phyloP scores from a whole-genome alignment of 2,113 vertebrate genomes.

The Pelusios castaneus region DNA sequence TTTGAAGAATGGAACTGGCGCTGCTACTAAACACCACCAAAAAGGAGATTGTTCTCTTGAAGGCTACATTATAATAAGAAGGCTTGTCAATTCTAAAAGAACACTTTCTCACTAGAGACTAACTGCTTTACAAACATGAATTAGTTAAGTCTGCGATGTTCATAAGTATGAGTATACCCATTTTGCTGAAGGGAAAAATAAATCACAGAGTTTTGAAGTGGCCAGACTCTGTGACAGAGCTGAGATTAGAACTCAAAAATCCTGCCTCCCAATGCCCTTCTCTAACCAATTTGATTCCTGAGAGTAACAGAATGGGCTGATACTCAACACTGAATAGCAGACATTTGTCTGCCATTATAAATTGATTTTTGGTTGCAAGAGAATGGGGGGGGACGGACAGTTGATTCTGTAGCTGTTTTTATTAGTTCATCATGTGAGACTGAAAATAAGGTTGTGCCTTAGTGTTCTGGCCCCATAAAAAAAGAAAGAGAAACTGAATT shows the following conservation, averaged over 20 bases:
- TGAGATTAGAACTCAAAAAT: constrained; percentile 2
- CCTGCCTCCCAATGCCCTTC: not conserved
- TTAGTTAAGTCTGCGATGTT: not conserved
- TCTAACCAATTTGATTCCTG: not conserved
- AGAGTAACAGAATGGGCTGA: constrained; percentile 40
- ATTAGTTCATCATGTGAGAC: constrained; percentile 53
- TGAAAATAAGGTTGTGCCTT: constrained; percentile 61
- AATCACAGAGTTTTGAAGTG: constrained; percentile 7
- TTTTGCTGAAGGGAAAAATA: constrained; percentile 1
- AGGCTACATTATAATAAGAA: not conserved
- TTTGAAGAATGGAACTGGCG: not conserved
- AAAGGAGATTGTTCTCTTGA: not conserved
- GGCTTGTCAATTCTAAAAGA: not conserved
- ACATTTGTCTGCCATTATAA: constrained; percentile 49
- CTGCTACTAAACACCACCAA: not conserved
- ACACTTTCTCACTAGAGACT: not conserved
- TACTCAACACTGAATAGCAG: constrained; percentile 23
- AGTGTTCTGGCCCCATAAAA: constrained; percentile 4
- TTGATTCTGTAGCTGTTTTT: constrained; percentile 47
- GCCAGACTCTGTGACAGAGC: not conserved
- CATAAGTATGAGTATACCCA: not conserved
- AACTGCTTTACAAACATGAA: not conserved
- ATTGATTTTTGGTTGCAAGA: constrained; percentile 4
- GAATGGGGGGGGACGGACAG: constrained; percentile 18
- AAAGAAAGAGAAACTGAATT: constrained; percentile 48